These are phyloP conservation scores for Pseudoips prasinana DNA, from an alignment of 2,888 invertebrate species.

Conservation along the genomic window DNA sequence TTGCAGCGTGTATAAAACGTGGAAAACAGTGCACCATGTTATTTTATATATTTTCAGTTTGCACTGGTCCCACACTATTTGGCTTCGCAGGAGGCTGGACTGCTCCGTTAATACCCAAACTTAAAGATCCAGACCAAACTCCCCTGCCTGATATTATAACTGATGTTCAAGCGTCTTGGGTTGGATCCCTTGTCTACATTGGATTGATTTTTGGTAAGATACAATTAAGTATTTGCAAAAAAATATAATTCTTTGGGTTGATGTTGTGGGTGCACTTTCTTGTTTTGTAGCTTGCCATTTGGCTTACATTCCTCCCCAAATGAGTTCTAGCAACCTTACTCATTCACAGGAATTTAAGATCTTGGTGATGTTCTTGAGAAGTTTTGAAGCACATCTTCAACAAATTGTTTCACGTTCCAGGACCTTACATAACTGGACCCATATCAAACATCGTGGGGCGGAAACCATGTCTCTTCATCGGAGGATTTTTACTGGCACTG, in stretches of 20 bases:
- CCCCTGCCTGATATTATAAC: constrained; percentile 30
- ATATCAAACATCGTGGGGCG: neutral
- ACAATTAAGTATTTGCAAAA: no score
- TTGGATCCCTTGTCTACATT: constrained; percentile 33
- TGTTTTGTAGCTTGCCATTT: no score
- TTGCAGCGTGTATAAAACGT: no score
- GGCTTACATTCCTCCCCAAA: no score
- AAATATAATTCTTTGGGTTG: no score
- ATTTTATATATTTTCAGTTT: no score
- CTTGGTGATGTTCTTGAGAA: no score
- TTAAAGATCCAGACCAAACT: constrained; percentile 31
- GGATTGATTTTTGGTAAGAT: constrained; percentile 36
- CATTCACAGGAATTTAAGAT: no score
- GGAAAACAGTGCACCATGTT: no score
- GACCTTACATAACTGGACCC: neutral
- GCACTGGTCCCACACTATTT: constrained; percentile 33
- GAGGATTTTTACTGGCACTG: neutral
- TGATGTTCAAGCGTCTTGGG: constrained; percentile 29
- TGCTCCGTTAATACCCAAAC: constrained; percentile 38
- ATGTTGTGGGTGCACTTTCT: no score
- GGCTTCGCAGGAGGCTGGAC: constrained; percentile 41
- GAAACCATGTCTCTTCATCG: neutral
- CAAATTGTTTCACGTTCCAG: neutral
- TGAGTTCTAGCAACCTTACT: no score
- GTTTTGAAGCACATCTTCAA: no score